phyloP scores from a whole-genome alignment of 2,888 invertebrate species.

The Noctuana brunneofusca region DNA sequence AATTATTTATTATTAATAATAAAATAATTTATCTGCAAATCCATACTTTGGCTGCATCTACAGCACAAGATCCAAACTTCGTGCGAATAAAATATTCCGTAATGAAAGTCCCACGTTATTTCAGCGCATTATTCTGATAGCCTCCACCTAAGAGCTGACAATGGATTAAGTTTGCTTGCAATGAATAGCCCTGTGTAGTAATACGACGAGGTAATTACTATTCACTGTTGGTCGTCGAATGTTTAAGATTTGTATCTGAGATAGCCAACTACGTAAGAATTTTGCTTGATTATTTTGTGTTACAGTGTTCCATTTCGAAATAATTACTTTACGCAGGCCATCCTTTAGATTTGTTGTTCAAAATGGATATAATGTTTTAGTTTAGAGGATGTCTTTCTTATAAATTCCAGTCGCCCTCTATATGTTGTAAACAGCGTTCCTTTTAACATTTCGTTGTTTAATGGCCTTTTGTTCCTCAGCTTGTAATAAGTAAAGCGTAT shows the following conservation, averaged over 20 bases:
- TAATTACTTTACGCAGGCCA: too few relatives aligned
- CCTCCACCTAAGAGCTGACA: slow-evolving; percentile 50
- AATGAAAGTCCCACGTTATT: slow-evolving; percentile 50
- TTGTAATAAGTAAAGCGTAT: background rate
- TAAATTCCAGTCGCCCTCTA: background rate
- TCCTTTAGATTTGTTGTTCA: too few relatives aligned
- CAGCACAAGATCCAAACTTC: background rate
- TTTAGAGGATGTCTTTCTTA: background rate
- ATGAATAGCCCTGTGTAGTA: slow-evolving; percentile 49
- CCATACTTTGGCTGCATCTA: too few relatives aligned
- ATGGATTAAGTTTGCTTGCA: slow-evolving; percentile 42
- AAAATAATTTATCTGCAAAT: too few relatives aligned
- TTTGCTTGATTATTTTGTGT: slow-evolving; percentile 1
- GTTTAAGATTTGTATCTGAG: slow-evolving; percentile 26
- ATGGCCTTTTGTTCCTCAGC: background rate
- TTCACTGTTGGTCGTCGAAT: slow-evolving; percentile 28
- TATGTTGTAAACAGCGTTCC: background rate
- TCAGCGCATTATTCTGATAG: slow-evolving; percentile 46
- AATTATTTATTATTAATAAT: too few relatives aligned
- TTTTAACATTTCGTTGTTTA: background rate
- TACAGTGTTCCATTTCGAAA: background rate
- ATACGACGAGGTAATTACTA: slow-evolving; percentile 33
- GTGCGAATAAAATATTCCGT: slow-evolving; percentile 18
- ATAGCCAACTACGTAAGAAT: slow-evolving; percentile 30
- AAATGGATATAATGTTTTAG: too few relatives aligned